Base-by-base conservation (phyloP, 2,888 invertebrate genomes). In the Campopleginae sp. region DNA sequence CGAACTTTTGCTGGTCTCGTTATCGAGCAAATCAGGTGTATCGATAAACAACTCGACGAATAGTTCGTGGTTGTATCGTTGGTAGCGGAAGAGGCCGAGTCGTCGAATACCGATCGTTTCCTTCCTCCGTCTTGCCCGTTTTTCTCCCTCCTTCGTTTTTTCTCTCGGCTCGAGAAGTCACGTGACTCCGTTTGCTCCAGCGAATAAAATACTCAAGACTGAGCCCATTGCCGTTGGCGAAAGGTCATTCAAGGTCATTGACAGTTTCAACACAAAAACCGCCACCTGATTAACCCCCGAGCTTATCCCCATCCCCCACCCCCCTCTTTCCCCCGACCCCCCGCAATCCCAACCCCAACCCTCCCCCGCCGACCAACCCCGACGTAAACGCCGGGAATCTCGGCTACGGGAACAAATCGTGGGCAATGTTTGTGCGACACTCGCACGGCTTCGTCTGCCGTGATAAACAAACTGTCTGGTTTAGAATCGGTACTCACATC, bases 371-470 rank as follows among this genome's bases (percentile, higher is more conserved):
- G n/a, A 33, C 61, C 23, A 8, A 23, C 51, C 51, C 51, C 19
- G 51, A 51, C n/a, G 51, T 27, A n/a, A 31, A 27, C 46, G 75
- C 66, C 74, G 72, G 77, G 42, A 44, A 44, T 65, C 65, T 79
- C 79, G 54, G 79, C 71, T 42, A 51, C 46, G 74, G 66, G 54
- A 58, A 12, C 14, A 42, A 42, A 90, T 46, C 90, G 89, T 86
- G 88, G 90, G 89, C 90, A 90, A 91, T 92, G 91, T 91, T 90
- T 87, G 91, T 89, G 88, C 88, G 89, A 88, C 88, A 88, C 88
- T 89, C 89, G 88, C 82, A 85, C 72, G 68, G 68, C 58, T 84
- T 63, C 80, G 51, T 88, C 87, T 87, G 88, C 90, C 89, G 90
- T 87, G 86, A 88, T 88, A 90, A 90, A 89, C 88, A 88, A 88